Evolutionary conservation across 2,797 vertebrate species (phyloP), one percentile per base, ranked within the genome.

Genomic region (Halcyon badia): DNA sequence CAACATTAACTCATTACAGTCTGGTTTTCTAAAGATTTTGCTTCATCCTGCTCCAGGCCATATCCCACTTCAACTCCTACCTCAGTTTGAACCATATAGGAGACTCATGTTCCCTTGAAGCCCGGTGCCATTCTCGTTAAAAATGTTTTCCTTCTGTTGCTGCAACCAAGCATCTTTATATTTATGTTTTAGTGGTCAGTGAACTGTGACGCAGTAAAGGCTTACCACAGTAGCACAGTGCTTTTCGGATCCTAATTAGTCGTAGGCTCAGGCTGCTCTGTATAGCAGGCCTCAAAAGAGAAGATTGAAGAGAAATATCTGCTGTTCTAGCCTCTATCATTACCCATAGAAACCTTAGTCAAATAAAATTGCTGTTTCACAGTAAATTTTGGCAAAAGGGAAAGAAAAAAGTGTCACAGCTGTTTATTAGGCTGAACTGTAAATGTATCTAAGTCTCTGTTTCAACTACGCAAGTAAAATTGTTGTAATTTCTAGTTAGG

Each of bases 161-260:
- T 78, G 73, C 51, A 93, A 37, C 49, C 13, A 84, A 7, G 25
- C 2, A 1, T 52, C 42, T 79, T 90, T 51, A 22, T 77, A 69
- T 89, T 88, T 97, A 54, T 69, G 66, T 78, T 77, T 93, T 93
- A 68, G 66, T 49, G 65, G 39, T 85, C 70, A 86, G 17, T 87
- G 85, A 79, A 57, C 66, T 91, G 61, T 94, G 56, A 64, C 70
- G 79, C 88, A 61, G 42, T 41, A 81, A 66, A 64, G 68, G 60
- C 41, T 90, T 72, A 21, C 51, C 41, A 20, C 19, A 57, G 56
- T 14, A 83, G 65, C 11, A 11, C 44, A 22, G 66, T 81, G 31
- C 49, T 89, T 89, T 85, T 64, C 66, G 84, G 44, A 41, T 86
- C 58, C 52, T 58, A 25, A 5, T 90, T 65, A 80, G 33, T 75